Evolutionary conservation across 1,140 invertebrate genomes (phyloP), one percentile per base, ranked within the genome.

Genomic region (Megathymus violae): DNA sequence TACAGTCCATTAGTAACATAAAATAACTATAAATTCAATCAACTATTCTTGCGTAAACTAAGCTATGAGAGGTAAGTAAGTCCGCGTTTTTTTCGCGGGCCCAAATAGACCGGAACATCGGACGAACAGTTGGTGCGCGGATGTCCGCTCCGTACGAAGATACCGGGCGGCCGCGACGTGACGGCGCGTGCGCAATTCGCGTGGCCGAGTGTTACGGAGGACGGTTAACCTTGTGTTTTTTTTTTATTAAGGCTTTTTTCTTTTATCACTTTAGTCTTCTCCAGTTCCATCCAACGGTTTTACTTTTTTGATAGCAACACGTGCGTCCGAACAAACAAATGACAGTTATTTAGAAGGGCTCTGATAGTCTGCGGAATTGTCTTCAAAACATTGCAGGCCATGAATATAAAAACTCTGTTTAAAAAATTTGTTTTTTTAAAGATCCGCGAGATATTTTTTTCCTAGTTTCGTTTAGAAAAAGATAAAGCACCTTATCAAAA

Each of bases 81-180:
- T 71, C n/a, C 62, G 71, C 46, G 31, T 31, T 85, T 85, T 82
- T 80, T 82, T 70, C 62, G 54, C 34, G 34, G 44, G 40, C 47
- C 64, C 75, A 85, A 85, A 87, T 87, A 87, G 84, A 87, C 82
- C 82, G 84, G 74, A 82, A 82, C 63, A 71, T 72, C 67, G 65
- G 74, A 71, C 50, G 71, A 9, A 52, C 70, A 69, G 64, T 74
- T 74, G 67, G 15, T 27, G 19, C 47, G 67, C 62, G 62, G 64
- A 44, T 9, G 19, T 43, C 40, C 40, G 15, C 17, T 43, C 15
- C 41, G 0, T 17, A 43, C 15, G 15, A 43, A 10, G 15, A 5
- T 43, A 9, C 4, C 27, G 27, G 4, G 4, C 9, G 19, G 5
- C n/a, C 19, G 27, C 27, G 27, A 31, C 27, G 27, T 31, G 27